Percentiles rank a stretch among this genome's conserved stretches.
These are phyloP conservation scores for Nesoenas mayeri DNA, from an alignment of 2,113 vertebrate species.

Conservation along the genomic window DNA sequence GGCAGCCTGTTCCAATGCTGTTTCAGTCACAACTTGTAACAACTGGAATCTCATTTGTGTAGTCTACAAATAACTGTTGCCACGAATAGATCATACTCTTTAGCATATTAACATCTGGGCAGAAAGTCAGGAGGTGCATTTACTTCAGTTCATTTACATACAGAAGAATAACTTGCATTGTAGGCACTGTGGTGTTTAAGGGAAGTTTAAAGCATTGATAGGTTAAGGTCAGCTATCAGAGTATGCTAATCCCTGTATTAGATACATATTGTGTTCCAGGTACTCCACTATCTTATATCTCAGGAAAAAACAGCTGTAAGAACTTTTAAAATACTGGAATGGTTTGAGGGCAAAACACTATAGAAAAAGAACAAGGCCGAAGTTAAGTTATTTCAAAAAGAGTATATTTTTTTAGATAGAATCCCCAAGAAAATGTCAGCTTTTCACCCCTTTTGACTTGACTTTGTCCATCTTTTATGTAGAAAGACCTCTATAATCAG, in stretches of 20 bases:
- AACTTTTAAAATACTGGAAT: background rate
- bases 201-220: background rate
- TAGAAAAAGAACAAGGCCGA: background rate
- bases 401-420: background rate
- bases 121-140: slow-evolving; percentile 9
- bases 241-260: background rate
- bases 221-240: background rate
- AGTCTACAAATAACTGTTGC: slow-evolving; percentile 29
- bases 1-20: no score
- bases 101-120: background rate
- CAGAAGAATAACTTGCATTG: background rate
- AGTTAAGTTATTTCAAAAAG: background rate
- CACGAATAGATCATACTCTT: background rate
- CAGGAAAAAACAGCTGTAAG: background rate
- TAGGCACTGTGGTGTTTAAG: background rate
- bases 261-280: background rate
- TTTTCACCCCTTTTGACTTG: background rate
- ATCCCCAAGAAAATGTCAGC: background rate
- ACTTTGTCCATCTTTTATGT: background rate
- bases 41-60: background rate
- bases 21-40: no score
- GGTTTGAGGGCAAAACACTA: background rate
- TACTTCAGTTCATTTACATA: background rate
- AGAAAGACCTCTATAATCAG: background rate
- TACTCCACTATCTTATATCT: background rate